These are phyloP conservation scores for Nebria brevicollis DNA, from an alignment of 2,888 invertebrate species.

Conservation along the genomic window DNA sequence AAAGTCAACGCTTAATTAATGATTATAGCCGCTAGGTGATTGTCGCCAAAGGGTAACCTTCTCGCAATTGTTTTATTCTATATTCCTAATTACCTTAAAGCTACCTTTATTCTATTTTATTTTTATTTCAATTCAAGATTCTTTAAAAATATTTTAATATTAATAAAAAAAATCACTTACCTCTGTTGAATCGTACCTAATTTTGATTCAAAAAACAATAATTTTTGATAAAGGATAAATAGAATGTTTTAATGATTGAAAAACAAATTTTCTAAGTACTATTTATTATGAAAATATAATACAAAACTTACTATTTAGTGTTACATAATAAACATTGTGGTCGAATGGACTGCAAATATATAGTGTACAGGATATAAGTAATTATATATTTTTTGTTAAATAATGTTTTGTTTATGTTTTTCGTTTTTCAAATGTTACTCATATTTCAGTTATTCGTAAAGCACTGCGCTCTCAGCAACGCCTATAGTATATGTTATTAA, in stretches of 20 bases:
- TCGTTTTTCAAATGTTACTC: not conserved
- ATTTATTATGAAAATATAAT: slow-evolving; percentile 67
- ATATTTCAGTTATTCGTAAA: slow-evolving; percentile 29
- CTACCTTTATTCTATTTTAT: not conserved
- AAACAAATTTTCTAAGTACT: slow-evolving; percentile 60
- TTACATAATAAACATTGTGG: slow-evolving; percentile 61
- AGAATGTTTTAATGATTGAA: no score
- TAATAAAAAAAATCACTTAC: no score
- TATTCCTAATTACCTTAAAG: not conserved
- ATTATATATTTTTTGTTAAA: slow-evolving; percentile 13
- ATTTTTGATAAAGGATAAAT: no score
- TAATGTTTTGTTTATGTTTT: not conserved
- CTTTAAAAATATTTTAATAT: no score
- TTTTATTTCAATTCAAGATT: no score
- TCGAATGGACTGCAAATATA: slow-evolving; percentile 62
- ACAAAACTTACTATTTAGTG: slow-evolving; percentile 65
- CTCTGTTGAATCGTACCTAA: no score
- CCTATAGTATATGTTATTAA: slow-evolving; percentile 19
- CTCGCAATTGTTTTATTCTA: slow-evolving; percentile 3
- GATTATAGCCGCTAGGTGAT: not conserved
- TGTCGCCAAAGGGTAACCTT: slow-evolving; percentile 5
- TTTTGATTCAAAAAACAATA: no score
- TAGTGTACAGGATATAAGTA: slow-evolving; percentile 57
- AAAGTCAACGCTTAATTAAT: slow-evolving; percentile 28
- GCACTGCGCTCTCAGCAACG: slow-evolving; percentile 40